phyloP scores from a whole-genome alignment of 2,113 vertebrate species.

The Paraplagusia blochii region DNA sequence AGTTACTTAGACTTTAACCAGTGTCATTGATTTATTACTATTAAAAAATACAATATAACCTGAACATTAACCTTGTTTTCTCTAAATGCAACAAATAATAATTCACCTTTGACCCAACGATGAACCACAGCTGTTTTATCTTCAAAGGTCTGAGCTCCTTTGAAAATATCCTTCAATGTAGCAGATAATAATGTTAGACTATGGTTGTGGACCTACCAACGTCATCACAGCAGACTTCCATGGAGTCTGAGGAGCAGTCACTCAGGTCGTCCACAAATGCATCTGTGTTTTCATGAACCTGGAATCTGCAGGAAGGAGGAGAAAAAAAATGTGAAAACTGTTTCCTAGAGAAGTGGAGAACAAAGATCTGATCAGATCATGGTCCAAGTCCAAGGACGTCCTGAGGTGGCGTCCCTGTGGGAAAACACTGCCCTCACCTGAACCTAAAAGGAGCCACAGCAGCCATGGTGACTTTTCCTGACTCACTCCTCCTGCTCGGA shows the following conservation, averaged over 20 bases:
- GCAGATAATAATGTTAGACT: too few relatives aligned
- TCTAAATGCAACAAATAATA: too few relatives aligned
- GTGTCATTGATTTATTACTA: too few relatives aligned
- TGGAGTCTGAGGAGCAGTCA: slow-evolving; percentile 76
- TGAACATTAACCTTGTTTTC: too few relatives aligned
- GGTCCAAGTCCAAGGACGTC: not conserved
- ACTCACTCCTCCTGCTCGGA: slow-evolving; percentile 49
- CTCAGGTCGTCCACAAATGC: slow-evolving; percentile 72
- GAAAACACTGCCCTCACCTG: slow-evolving; percentile 68
- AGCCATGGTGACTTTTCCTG: slow-evolving; percentile 66
- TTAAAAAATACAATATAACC: too few relatives aligned
- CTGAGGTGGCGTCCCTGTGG: not conserved
- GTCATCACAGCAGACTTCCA: slow-evolving; percentile 76
- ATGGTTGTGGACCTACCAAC: slow-evolving; percentile 60
- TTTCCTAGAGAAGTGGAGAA: not conserved
- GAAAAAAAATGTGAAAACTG: not conserved
- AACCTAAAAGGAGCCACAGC: slow-evolving; percentile 75
- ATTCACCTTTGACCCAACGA: too few relatives aligned
- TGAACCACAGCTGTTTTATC: not conserved
- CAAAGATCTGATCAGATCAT: too few relatives aligned
- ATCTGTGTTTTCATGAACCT: slow-evolving; percentile 60
- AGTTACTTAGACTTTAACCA: too few relatives aligned
- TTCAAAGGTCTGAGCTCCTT: too few relatives aligned
- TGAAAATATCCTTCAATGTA: too few relatives aligned
- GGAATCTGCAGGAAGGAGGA: slow-evolving; percentile 53